These are phyloP conservation scores for Meandrina meandrites DNA, from an alignment of 92 coral and sea anemone genomes.

Conservation along the genomic window DNA sequence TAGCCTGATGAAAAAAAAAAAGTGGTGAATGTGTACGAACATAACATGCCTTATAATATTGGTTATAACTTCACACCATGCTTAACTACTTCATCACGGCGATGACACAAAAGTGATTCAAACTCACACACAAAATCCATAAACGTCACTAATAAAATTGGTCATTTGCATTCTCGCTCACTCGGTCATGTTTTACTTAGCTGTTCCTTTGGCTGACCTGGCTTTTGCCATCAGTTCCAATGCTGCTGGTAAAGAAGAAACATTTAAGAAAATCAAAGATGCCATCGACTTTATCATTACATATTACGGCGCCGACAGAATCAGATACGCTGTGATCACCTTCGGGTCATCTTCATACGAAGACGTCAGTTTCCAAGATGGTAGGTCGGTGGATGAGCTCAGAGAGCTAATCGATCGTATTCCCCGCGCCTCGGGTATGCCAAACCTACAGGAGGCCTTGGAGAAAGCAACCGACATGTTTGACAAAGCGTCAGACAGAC, in stretches of 20 bases:
- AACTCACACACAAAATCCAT: too few relatives aligned
- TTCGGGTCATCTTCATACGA: conserved; percentile 56
- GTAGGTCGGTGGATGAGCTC: conserved; percentile 50
- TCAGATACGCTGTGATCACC: conserved; percentile 55
- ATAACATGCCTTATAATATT: not conserved
- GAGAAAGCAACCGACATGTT: conserved; percentile 69
- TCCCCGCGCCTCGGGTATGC: conserved; percentile 53
- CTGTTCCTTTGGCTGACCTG: conserved; percentile 57
- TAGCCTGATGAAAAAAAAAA: not conserved
- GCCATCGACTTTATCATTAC: conserved; percentile 69
- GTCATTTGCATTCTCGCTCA: not conserved
- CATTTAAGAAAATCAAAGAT: conserved; percentile 72
- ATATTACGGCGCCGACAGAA: conserved; percentile 59
- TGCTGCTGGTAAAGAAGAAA: conserved; percentile 46
- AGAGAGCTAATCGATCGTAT: conserved; percentile 43
- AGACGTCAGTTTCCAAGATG: conserved; percentile 51
- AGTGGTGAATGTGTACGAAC: not conserved
- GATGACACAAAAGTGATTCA: not conserved
- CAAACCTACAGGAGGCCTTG: conserved; percentile 69
- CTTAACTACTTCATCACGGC: not conserved
- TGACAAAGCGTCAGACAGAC: conserved; percentile 68
- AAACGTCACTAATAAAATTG: too few relatives aligned
- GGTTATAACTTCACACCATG: not conserved
- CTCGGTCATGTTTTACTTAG: conserved; percentile 5
- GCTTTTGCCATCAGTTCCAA: conserved; percentile 79